phyloP scores from a whole-genome alignment of 2,797 vertebrate species.

The Rhodeus uyekii region DNA sequence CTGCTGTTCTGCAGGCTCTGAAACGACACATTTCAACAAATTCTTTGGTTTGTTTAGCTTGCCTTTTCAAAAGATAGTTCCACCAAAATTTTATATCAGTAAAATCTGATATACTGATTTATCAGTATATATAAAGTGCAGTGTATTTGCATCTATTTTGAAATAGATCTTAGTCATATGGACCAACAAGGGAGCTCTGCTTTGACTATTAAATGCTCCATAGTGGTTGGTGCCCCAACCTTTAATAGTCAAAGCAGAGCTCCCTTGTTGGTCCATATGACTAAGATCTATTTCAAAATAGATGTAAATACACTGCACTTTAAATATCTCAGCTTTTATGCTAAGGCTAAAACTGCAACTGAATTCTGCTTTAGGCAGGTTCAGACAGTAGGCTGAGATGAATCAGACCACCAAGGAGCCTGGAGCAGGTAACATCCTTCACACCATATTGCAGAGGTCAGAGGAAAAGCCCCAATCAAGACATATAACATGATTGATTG shows the following conservation, averaged over 20 bases:
- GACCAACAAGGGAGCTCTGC: no score
- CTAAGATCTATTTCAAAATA: constrained; percentile 16
- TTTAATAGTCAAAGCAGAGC: constrained; percentile 24
- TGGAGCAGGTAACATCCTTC: constrained; percentile 10
- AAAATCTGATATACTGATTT: no score
- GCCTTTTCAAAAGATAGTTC: neutral
- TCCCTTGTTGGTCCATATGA: constrained; percentile 12
- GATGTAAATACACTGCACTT: constrained; percentile 1
- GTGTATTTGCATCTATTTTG: no score
- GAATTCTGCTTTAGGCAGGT: constrained; percentile 14
- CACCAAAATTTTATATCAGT: no score
- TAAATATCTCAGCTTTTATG: constrained; percentile 15
- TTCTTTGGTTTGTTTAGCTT: neutral
- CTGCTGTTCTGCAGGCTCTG: neutral
- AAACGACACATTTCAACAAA: neutral
- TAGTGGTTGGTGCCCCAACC: no score
- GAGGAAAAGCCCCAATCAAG: constrained; percentile 26
- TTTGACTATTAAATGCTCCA: no score
- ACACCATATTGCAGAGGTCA: constrained; percentile 17
- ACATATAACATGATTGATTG: constrained; percentile 26
- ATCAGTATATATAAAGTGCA: no score
- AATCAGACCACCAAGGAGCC: neutral
- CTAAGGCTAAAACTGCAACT: constrained; percentile 3
- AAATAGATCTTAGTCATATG: no score
- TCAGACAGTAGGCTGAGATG: constrained; percentile 36